phyloP scores from a whole-genome alignment of 2,797 vertebrate species.

The Perdix hodgsoniae region DNA sequence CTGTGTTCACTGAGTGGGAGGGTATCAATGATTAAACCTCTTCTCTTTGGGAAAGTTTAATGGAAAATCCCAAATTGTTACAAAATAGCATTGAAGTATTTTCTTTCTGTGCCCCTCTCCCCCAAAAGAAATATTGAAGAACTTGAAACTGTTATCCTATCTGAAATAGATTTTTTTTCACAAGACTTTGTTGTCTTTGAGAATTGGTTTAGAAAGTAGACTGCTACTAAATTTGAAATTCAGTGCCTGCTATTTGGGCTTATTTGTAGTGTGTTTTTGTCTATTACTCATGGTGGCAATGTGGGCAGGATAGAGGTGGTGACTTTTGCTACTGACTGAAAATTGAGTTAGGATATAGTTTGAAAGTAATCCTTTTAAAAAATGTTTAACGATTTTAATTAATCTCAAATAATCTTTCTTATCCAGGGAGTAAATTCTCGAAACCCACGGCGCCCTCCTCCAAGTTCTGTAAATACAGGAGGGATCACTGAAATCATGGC shows the following conservation, averaged over 20 bases:
- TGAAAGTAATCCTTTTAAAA: neutral
- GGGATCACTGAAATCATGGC: slow-evolving; percentile 99
- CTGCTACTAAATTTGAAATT: neutral
- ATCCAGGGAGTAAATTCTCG: slow-evolving; percentile 95
- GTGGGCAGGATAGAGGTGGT: neutral
- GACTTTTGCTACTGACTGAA: neutral
- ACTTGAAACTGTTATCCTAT: neutral
- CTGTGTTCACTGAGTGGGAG: neutral
- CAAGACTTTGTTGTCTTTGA: neutral
- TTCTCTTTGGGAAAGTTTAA: neutral
- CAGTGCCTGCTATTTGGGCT: accelerated
- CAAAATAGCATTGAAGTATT: neutral
- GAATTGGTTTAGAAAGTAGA: neutral
- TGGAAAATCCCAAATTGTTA: neutral
- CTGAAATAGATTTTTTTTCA: neutral
- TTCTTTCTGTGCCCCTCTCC: accelerated
- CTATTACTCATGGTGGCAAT: neutral
- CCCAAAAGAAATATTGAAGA: neutral
- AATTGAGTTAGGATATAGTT: neutral
- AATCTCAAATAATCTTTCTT: neutral
- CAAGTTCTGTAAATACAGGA: slow-evolving; percentile 97
- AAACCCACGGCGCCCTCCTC: slow-evolving; percentile 93
- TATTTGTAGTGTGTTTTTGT: neutral
- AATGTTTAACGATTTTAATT: neutral
- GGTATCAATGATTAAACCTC: neutral